Base-by-base conservation (phyloP, 2,888 invertebrate species). In the Azorinus chamasolen region DNA sequence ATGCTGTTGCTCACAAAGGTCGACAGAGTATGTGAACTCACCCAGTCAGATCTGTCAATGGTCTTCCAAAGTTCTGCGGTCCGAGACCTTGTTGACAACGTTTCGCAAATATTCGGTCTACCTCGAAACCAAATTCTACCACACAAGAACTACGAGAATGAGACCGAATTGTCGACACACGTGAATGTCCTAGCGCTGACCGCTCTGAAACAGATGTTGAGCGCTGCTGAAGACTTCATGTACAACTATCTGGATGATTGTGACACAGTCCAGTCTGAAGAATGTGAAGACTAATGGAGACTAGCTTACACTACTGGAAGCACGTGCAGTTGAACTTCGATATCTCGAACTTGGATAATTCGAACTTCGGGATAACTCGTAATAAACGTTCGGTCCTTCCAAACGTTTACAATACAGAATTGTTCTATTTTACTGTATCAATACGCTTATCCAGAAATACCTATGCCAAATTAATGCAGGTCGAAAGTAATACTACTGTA, bases 111-210 rank as follows among this genome's bases (percentile, higher is more conserved):
- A 18, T 59, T 84, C 24, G 82, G 82, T 0, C 45, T 84, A 20
- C 84, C 84, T 2, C 64, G 81, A 20, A 54, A 53, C 22, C 70
- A 78, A 48, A 68, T 84, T 16, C 63, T 79, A 12, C 82, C 79
- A 12, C 51, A 82, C 39, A 82, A 76, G 72, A 84, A 84, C 43
- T 84, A 84, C 61, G 82, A 80, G 46, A 72, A 68, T 27, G 84
- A 84, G 51, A 50, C 57, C 8, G 70, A 75, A n/a, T 48, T 78
- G 10, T 69, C 76, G 22, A 58, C 50, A 4, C 59, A 58, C 16
- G 46, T 80, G 18, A 74, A 66, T 58, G 75, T 78, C 25, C 59
- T 79, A 22, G 73, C 79, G 5, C 61, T 84, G 22, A 18, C 68
- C 16, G 50, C 79, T n/a, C 54, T 84, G 16, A 63, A 75, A 16